Evolutionary conservation across 2,113 vertebrate genomes (phyloP).

Genomic region (Globicephala melas): DNA sequence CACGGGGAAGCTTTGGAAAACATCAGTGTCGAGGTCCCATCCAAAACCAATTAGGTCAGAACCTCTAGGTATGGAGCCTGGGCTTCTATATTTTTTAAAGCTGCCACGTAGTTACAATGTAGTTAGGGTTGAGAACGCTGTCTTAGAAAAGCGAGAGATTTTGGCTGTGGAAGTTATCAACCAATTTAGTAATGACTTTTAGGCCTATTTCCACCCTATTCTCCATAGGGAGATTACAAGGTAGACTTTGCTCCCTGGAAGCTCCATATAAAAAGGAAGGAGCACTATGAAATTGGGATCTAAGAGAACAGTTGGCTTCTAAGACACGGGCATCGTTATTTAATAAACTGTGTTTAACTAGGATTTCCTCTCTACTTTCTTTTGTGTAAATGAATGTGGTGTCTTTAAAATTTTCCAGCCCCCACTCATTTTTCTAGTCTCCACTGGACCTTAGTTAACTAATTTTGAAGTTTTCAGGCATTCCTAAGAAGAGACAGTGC

Average conservation of each 20-base stretch:
- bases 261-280: not conserved
- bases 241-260: not conserved
- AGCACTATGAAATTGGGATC: not conserved
- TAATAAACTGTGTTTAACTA: slow-evolving; percentile 65
- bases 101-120: not conserved
- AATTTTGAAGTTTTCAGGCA: slow-evolving; percentile 72
- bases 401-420: slow-evolving; percentile 49
- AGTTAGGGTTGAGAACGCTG: not conserved
- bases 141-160: not conserved
- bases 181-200: slow-evolving; percentile 27
- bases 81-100: not conserved
- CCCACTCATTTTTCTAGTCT: slow-evolving; percentile 68
- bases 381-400: slow-evolving; percentile 27
- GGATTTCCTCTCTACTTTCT: slow-evolving; percentile 43
- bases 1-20: not conserved
- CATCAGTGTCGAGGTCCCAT: not conserved
- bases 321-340: slow-evolving; percentile 24
- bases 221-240: not conserved
- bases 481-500: slow-evolving; percentile 40
- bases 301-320: not conserved
- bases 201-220: not conserved
- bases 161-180: not conserved
- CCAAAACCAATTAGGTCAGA: not conserved
- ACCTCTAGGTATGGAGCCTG: not conserved
- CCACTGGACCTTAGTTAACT: slow-evolving; percentile 56